Evolutionary conservation across 2,888 invertebrate species (phyloP), one percentile per base, ranked within the genome.

Genomic region (Leucozona laternaria): DNA sequence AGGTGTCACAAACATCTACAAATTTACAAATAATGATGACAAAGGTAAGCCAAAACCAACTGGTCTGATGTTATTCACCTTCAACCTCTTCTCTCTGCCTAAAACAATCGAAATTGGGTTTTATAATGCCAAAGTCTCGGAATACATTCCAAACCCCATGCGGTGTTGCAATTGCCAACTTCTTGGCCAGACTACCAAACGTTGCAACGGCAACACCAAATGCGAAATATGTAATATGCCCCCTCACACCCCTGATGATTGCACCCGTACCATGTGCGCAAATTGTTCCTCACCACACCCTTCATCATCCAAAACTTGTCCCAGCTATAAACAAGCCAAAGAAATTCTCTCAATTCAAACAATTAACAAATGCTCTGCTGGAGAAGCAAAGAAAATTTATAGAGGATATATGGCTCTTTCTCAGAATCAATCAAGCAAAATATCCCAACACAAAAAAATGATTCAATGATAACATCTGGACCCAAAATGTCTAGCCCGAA

Each of bases 111-210:
- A 87, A n/a, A 78, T 81, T 7, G 53, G 79, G 2, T 86, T 80
- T 58, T 57, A 76, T 17, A 75, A 60, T 17, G 80, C 60, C 3
- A 70, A 76, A n/a, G 78, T 88, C 0, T 34, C 76, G 5, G 78
- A 78, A 70, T 84, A 81, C 25, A 75, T 88, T 25, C 87, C 83
- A 2, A 87, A 88, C 40, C 79, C 75, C 20, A 88, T 88, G 88
- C 68, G 81, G 11, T 88, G 87, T 48, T 73, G 76, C 55, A 73
- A 70, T 11, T 86, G 88, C 55, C 84, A 84, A 48, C 8, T 77
- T 3, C 70, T 88, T 11, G 86, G 86, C 1, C 79, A 88, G 50
- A 88, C 86, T 0, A 20, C 50, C 5, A 79, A 88, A 70, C 82
- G 79, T 1, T 88, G 86, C 57, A 88, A 70, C 15, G 77, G 73